phyloP scores from a whole-genome alignment of 2,888 invertebrate genomes.

The Tipula lateralis region DNA sequence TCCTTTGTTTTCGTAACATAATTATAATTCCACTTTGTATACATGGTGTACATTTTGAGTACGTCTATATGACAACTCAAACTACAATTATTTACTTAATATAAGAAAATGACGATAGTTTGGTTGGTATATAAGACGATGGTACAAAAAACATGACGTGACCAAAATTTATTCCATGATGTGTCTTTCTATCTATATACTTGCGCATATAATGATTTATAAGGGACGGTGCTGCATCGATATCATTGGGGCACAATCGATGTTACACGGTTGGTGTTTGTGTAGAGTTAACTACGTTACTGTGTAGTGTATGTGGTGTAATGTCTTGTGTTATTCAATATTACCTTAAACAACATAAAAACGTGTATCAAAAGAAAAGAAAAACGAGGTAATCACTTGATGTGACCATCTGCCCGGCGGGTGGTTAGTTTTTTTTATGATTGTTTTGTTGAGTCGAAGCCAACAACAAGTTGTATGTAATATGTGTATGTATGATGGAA shows the following conservation, averaged over 20 bases:
- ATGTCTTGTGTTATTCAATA: background rate
- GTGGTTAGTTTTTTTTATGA: background rate
- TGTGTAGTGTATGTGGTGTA: background rate
- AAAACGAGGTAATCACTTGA: conserved; percentile 26
- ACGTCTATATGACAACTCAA: background rate
- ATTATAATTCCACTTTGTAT: background rate
- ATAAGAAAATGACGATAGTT: background rate
- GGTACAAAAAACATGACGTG: background rate
- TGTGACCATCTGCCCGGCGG: conserved; percentile 29
- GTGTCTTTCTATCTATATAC: too few relatives aligned
- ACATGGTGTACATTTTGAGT: background rate
- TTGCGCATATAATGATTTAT: background rate
- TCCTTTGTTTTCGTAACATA: background rate
- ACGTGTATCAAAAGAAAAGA: background rate
- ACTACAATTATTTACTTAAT: background rate
- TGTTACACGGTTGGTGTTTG: background rate
- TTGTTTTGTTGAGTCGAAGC: conserved; percentile 15
- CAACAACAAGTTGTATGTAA: conserved; percentile 7
- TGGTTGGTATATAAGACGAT: background rate
- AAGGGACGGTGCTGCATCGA: background rate
- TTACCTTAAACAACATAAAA: background rate
- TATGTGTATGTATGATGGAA: background rate
- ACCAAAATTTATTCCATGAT: background rate
- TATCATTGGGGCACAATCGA: background rate
- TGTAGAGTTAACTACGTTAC: background rate